Percentiles rank a stretch among this genome's conserved stretches.
Conservation (phyloP, 2,888 invertebrate species). For the Acronicta alni region DNA sequence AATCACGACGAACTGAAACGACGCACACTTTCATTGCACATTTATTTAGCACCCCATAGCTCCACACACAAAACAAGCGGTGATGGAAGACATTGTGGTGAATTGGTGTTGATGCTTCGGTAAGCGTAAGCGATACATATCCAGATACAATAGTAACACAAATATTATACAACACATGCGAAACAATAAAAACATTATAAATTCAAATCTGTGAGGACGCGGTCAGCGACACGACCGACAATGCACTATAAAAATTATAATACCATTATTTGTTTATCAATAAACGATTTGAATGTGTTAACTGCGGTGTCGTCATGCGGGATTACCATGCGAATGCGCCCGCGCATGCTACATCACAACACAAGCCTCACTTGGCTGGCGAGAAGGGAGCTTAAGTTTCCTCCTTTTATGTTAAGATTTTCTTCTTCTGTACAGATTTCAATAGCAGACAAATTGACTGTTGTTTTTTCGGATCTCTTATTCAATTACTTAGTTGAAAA, state of each 20-base stretch:
- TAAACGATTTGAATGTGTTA: conserved; percentile 86
- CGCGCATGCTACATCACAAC: conserved; percentile 54
- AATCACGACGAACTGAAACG: too few species aligned
- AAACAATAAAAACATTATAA: conserved; percentile 77
- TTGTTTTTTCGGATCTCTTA: too few species aligned
- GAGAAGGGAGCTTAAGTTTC: not conserved
- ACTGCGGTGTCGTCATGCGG: conserved; percentile 71
- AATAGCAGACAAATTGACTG: not conserved
- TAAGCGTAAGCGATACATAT: conserved; percentile 17
- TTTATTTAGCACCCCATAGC: not conserved
- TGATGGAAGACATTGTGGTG: conserved; percentile 38
- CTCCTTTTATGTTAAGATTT: not conserved
- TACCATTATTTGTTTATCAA: conserved; percentile 86
- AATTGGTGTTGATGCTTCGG: conserved; percentile 8
- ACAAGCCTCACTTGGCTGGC: not conserved
- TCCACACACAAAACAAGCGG: conserved; percentile 26
- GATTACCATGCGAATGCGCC: conserved; percentile 81
- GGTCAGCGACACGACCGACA: conserved; percentile 78
- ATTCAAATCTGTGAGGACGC: conserved; percentile 75
- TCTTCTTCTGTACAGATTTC: not conserved
- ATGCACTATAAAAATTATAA: conserved; percentile 84
- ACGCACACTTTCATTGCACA: not conserved
- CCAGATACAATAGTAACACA: conserved; percentile 50
- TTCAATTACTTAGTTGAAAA: too few species aligned
- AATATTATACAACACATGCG: conserved; percentile 57